Percentiles rank a stretch among this genome's conserved stretches.
Conservation (phyloP, 1,140 invertebrate genomes). For the Drosophila ogumai region DNA sequence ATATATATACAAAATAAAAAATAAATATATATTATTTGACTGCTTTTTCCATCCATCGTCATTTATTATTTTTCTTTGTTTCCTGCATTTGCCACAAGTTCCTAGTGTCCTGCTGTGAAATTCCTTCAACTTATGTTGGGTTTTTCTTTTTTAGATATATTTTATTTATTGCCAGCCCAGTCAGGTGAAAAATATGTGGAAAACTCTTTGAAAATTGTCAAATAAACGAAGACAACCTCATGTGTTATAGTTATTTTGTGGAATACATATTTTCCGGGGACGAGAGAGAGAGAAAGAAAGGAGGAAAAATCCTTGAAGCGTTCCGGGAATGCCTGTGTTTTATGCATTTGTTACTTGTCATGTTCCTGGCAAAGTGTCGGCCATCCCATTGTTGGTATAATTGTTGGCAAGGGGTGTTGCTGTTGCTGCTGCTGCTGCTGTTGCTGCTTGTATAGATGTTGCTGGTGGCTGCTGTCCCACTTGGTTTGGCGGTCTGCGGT, state of each 20-base stretch:
- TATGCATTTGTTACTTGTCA: slow-evolving; percentile 75
- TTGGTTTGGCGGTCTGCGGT: slow-evolving; percentile 57
- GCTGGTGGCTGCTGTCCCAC: slow-evolving; percentile 10
- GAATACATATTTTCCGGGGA: slow-evolving; percentile 1
- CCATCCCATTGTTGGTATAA: slow-evolving; percentile 37
- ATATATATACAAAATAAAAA: no score
- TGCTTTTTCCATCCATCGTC: not conserved
- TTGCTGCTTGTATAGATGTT: not conserved
- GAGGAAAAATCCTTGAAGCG: slow-evolving; percentile 7
- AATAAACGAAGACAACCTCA: slow-evolving; percentile 9
- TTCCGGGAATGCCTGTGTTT: slow-evolving; percentile 35
- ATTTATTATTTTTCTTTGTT: slow-evolving; percentile 2
- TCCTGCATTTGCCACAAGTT: not conserved
- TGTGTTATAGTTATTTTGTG: slow-evolving; percentile 6
- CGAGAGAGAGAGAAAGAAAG: not conserved
- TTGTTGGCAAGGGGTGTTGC: slow-evolving; percentile 12
- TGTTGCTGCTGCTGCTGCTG: not conserved
- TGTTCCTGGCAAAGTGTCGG: slow-evolving; percentile 60
- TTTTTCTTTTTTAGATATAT: not conserved
- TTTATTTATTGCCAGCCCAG: not conserved
- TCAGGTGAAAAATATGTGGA: slow-evolving; percentile 31
- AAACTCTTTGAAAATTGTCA: slow-evolving; percentile 27
- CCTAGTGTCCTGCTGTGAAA: not conserved
- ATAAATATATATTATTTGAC: not conserved
- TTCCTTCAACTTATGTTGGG: not conserved